Percentiles rank a stretch among this genome's conserved stretches.
phyloP scores from a whole-genome alignment of 2,888 invertebrate genomes.

The Dryocosmus kuriphilus region DNA sequence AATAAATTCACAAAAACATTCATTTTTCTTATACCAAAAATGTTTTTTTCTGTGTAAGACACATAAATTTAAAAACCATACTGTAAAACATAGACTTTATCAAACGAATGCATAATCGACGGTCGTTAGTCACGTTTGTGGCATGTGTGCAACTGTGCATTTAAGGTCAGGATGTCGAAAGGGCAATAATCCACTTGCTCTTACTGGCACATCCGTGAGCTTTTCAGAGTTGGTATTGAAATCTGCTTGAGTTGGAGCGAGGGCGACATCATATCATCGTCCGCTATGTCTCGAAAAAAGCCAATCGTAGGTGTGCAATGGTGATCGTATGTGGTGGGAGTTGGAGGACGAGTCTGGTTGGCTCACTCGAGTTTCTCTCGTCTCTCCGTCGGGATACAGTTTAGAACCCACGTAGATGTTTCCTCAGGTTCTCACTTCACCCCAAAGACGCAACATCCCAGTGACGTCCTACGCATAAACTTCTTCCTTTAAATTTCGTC shows the following conservation, averaged over 20 bases:
- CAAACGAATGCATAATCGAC: slow-evolving; percentile 19
- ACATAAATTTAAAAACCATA: not conserved
- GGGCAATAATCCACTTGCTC: slow-evolving; percentile 64
- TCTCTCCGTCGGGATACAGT: slow-evolving; percentile 64
- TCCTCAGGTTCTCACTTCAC: slow-evolving; percentile 62
- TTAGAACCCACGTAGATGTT: slow-evolving; percentile 55
- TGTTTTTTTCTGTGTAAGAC: too few relatives aligned
- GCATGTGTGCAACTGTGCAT: slow-evolving; percentile 30
- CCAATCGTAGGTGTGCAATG: slow-evolving; percentile 69
- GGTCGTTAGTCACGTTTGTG: not conserved
- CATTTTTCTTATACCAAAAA: too few relatives aligned
- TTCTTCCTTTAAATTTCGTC: slow-evolving; percentile 1
- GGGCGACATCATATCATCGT: slow-evolving; percentile 58
- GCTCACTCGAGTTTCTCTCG: slow-evolving; percentile 62
- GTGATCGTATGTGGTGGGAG: slow-evolving; percentile 67
- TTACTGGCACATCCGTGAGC: slow-evolving; percentile 54
- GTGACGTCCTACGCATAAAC: slow-evolving; percentile 46
- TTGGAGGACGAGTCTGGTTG: slow-evolving; percentile 66
- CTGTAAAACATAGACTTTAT: not conserved
- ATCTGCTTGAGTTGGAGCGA: slow-evolving; percentile 49
- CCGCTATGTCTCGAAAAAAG: slow-evolving; percentile 72
- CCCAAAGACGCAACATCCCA: slow-evolving; percentile 60
- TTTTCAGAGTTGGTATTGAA: slow-evolving; percentile 50
- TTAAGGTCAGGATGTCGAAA: slow-evolving; percentile 56
- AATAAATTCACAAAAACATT: too few relatives aligned